phyloP scores from a whole-genome alignment of 2,888 invertebrate genomes.

The Parochlus steinenii region DNA sequence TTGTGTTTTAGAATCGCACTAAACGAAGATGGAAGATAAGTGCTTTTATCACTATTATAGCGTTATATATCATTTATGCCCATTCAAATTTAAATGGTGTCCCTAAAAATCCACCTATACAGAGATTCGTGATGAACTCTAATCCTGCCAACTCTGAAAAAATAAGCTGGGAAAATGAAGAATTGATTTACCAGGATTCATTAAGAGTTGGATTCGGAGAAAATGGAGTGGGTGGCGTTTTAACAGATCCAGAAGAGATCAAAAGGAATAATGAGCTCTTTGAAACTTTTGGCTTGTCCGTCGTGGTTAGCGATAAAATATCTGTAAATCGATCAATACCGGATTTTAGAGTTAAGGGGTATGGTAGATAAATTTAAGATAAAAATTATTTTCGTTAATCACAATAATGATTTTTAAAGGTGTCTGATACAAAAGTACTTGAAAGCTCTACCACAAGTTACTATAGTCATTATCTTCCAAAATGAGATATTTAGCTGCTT shows the following conservation, averaged over 20 bases:
- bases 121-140: no score
- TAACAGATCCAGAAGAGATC: slow-evolving; percentile 29
- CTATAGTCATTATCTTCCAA: slow-evolving; percentile 7
- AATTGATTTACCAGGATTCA: background rate
- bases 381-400: no score
- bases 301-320: slow-evolving; percentile 9
- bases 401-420: no score
- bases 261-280: background rate
- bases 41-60: no score
- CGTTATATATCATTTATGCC: no score
- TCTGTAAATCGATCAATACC: slow-evolving; percentile 8
- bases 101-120: no score
- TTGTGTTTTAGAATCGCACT: no score
- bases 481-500: slow-evolving; percentile 3
- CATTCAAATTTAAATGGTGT: no score
- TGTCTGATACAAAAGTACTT: slow-evolving; percentile 1
- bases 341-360: slow-evolving; percentile 4
- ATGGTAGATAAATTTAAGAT: no score
- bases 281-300: slow-evolving; percentile 1
- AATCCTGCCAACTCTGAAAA: no score
- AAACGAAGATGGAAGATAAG: no score
- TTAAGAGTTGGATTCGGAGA: slow-evolving; percentile 48
- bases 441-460: background rate
- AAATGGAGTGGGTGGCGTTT: slow-evolving; percentile 47
- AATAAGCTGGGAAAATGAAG: slow-evolving; percentile 8